Base-by-base conservation (phyloP, 30 jellyfish, hydroid and myxozoan species). In the Aurelia sp. region DNA sequence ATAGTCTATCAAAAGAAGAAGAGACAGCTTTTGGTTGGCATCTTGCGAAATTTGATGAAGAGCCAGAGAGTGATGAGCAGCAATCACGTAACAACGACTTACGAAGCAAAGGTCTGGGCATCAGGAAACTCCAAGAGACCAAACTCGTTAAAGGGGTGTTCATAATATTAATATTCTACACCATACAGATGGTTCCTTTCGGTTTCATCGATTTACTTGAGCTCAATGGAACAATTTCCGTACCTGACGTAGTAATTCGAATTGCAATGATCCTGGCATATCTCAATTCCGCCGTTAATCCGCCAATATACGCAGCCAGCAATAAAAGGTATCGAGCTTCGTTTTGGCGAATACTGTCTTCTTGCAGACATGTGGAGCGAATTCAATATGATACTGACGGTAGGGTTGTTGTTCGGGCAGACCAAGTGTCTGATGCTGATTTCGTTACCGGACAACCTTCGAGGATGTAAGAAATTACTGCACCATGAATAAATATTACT, bases 301-400 rank as follows among this genome's bases (percentile, higher is more conserved):
- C 90, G 10, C 90, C 90, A 11, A 68, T 80, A 6, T 80, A 80
- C 41, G 90, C 90, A 13, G 82, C 83, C 61, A 80, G 68, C 22
- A 80, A 19, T 37, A 66, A 80, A 71, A 3, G 68, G 10, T 67
- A 80, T 60, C 47, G 79, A 80, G 77, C 66, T 17, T 15, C 82
- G 27, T 80, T 80, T 20, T 69, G 65, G 21, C 66, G 77, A 17
- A 60, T 77, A n/a, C 68, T 77, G 0, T 44, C 55, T 44, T 13
- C 50, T 18, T 77, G 80, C 65, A 21, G 77, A 8, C 62, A 4
- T 37, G 50, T 37, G 7, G 50, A 7, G 50, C 50, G 8, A 44
- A 13, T 44, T 44, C 16, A 10, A 10, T 6, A 44, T 44, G 15
- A 44, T 3, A 10, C 55, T 44, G 55, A 13, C 15, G 55, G 55